phyloP scores from a whole-genome alignment of 2,797 vertebrate genomes.

The Catharus ustulatus region DNA sequence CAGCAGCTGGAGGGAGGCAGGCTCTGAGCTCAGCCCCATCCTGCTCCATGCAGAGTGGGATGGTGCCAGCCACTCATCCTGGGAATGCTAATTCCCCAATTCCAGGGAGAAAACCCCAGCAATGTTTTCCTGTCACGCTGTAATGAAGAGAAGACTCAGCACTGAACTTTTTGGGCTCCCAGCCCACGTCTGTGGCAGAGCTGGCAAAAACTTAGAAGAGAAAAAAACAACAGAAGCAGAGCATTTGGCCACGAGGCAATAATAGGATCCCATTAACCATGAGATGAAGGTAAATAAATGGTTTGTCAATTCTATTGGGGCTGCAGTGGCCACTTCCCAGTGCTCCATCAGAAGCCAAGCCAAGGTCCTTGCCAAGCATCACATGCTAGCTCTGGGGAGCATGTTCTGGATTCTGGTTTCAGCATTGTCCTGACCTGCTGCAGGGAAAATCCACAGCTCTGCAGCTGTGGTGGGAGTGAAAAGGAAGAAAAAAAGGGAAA shows the following conservation, averaged over 20 bases:
- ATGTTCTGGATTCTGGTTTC: not conserved
- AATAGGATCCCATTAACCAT: not conserved
- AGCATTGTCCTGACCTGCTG: not conserved
- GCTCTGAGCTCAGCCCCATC: not conserved
- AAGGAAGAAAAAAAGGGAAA: not conserved
- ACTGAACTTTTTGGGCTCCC: conserved; percentile 36
- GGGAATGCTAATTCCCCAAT: conserved; percentile 26
- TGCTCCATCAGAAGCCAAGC: not conserved
- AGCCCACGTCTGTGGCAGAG: not conserved
- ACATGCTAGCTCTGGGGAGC: not conserved
- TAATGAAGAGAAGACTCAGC: conserved; percentile 1
- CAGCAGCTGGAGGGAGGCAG: not conserved
- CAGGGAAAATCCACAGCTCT: not conserved
- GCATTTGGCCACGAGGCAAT: not conserved
- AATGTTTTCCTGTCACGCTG: not conserved
- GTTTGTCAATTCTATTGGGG: not conserved
- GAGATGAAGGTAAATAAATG: conserved; percentile 17
- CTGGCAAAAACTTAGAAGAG: conserved; percentile 10
- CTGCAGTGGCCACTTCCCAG: not conserved
- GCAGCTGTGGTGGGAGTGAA: not conserved
- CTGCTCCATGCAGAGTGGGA: not conserved
- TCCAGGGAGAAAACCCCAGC: not conserved
- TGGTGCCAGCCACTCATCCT: not conserved
- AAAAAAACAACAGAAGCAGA: conserved; percentile 25
- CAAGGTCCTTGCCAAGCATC: not conserved